Evolutionary conservation across 1,140 invertebrate species (phyloP).

Genomic region (Atta colombica): DNA sequence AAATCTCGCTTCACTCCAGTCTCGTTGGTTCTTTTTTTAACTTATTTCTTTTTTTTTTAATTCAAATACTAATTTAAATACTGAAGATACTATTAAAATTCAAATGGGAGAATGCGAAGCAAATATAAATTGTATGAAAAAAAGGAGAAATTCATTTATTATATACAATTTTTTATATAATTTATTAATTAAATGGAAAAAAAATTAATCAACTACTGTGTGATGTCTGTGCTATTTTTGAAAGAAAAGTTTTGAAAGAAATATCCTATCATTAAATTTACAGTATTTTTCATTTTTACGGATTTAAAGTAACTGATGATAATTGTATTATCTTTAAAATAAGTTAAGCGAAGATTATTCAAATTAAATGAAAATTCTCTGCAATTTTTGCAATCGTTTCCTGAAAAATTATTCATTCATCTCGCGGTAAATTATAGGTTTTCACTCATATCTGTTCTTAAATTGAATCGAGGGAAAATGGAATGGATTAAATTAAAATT

Average conservation of each 20-base stretch:
- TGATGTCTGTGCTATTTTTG: not conserved
- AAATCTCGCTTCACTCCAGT: not conserved
- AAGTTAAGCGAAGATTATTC: not conserved
- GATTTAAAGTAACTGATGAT: not conserved
- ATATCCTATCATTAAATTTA: not conserved
- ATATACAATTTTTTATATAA: not conserved
- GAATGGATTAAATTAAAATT: conserved; percentile 14
- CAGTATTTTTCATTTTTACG: not conserved
- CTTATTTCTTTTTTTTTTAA: not conserved
- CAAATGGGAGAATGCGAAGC: not conserved
- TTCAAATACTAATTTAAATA: not conserved
- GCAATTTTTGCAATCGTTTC: conserved; percentile 5
- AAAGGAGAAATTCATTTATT: conserved; percentile 3
- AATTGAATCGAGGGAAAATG: conserved; percentile 7
- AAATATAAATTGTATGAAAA: not conserved
- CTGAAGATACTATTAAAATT: not conserved
- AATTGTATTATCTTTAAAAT: not conserved
- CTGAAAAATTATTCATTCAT: not conserved
- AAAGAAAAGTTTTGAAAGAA: not conserved
- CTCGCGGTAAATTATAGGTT: conserved; percentile 1
- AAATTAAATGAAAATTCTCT: conserved; percentile 27
- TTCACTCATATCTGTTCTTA: not conserved
- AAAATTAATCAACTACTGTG: conserved; percentile 16
- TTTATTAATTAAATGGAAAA: conserved; percentile 1
- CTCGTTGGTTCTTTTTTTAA: not conserved